These are phyloP conservation scores for Drosophila mettleri DNA, from an alignment of 2,888 invertebrate species.

Conservation along the genomic window DNA sequence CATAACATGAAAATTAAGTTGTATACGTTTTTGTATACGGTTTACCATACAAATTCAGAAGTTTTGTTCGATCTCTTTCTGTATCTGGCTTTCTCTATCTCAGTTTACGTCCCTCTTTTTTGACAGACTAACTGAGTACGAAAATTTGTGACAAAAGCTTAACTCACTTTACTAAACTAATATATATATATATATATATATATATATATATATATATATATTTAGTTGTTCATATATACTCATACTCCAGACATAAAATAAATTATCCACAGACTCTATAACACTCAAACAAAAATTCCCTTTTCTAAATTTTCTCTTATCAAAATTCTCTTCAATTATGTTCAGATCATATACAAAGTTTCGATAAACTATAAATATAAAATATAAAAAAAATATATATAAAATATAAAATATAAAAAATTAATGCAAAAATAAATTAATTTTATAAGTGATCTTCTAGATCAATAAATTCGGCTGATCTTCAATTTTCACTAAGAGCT, in stretches of 20 bases:
- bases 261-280: not conserved
- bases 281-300: not conserved
- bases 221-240: no score
- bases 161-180: constrained; percentile 12
- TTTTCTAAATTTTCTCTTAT: not conserved
- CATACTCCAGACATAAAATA: no score
- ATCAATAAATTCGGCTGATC: not conserved
- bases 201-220: not conserved
- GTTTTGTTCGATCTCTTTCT: no score
- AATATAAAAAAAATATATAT: no score
- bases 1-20: constrained; percentile 6
- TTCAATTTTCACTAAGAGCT: not conserved
- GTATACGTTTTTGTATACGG: no score
- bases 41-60: not conserved
- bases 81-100: not conserved
- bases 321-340: not conserved
- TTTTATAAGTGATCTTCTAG: not conserved
- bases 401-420: no score
- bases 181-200: not conserved
- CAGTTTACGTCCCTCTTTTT: not conserved
- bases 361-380: not conserved
- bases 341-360: not conserved
- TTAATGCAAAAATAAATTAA: not conserved
- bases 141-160: constrained; percentile 12
- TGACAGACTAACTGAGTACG: constrained; percentile 25